A percentile compares a stretch with the other conserved stretches of the same genome.
These are phyloP conservation scores for Dendrolimus kikuchii DNA, from an alignment of 1,140 invertebrate genomes.

Conservation along the genomic window DNA sequence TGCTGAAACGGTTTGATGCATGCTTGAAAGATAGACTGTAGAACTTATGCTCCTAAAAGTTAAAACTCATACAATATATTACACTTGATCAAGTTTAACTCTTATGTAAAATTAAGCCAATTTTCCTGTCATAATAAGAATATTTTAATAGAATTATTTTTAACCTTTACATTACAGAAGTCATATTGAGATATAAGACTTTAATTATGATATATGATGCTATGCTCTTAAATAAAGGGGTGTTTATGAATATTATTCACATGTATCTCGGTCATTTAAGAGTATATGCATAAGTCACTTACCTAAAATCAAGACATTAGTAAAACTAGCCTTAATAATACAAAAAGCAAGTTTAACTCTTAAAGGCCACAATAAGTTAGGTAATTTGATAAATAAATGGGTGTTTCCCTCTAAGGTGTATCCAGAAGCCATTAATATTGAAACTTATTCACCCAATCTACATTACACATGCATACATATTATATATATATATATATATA, in stretches of 20 bases:
- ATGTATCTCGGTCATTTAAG: constrained; percentile 13
- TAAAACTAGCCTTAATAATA: constrained; percentile 56
- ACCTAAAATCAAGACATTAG: constrained; percentile 62
- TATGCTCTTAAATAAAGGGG: constrained; percentile 7
- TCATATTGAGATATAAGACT: constrained; percentile 3
- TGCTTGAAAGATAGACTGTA: constrained; percentile 52
- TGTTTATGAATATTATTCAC: constrained; percentile 13
- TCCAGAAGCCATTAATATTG: constrained; percentile 58
- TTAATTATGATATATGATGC: not conserved
- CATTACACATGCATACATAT: constrained; percentile 3
- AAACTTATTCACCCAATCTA: constrained; percentile 60
- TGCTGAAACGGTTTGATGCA: constrained; percentile 25
- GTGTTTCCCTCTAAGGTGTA: constrained; percentile 51
- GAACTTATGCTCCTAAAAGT: constrained; percentile 64
- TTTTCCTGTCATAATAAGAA: constrained; percentile 19
- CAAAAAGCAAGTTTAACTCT: constrained; percentile 61
- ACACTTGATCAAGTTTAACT: constrained; percentile 52
- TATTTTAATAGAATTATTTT: constrained; percentile 18
- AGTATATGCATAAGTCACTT: constrained; percentile 25
- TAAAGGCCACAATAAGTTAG: constrained; percentile 65
- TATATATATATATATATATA: too few species aligned
- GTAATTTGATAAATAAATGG: constrained; percentile 56
- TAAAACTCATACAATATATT: constrained; percentile 63
- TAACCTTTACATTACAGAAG: constrained; percentile 23
- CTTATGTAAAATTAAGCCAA: constrained; percentile 29